Percentiles rank a stretch among this genome's conserved stretches.
Evolutionary conservation across 2,888 invertebrate species (phyloP).

Genomic region (Tinea pellionella): DNA sequence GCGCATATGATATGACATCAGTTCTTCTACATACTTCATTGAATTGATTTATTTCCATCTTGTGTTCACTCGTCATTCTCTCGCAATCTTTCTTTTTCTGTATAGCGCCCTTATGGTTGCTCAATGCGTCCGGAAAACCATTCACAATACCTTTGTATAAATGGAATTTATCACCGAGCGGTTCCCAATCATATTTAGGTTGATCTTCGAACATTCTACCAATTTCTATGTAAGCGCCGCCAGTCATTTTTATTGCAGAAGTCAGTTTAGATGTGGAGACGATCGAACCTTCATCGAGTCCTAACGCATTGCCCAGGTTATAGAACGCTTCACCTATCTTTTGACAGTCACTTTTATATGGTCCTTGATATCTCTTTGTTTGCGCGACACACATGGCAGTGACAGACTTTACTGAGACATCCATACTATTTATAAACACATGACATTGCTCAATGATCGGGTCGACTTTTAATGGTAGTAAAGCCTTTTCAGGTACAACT

Average conservation of each 20-base stretch:
- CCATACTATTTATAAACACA: constrained; percentile 86
- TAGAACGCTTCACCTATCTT: constrained; percentile 90
- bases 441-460: constrained; percentile 85
- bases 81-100: constrained; percentile 92
- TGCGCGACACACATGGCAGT: constrained; percentile 85
- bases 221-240: constrained; percentile 89
- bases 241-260: constrained; percentile 85
- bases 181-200: constrained; percentile 90
- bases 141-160: constrained; percentile 94
- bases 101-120: constrained; percentile 89
- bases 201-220: constrained; percentile 92
- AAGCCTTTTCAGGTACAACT: constrained; percentile 83
- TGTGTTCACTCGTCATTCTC: constrained; percentile 80
- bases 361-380: constrained; percentile 85
- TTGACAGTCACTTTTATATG: constrained; percentile 90
- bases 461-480: constrained; percentile 81
- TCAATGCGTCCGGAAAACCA: constrained; percentile 90
- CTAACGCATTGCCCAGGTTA: constrained; percentile 85
- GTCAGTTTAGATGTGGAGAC: constrained; percentile 76
- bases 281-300: constrained; percentile 78
- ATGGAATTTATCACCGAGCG: constrained; percentile 89
- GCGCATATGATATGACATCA: constrained; percentile 92
- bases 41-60: constrained; percentile 84
- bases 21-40: constrained; percentile 85
- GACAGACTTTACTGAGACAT: constrained; percentile 86